Evolutionary conservation across 2,888 invertebrate species (phyloP).

Genomic region (Drosophila pseudotalamancana): DNA sequence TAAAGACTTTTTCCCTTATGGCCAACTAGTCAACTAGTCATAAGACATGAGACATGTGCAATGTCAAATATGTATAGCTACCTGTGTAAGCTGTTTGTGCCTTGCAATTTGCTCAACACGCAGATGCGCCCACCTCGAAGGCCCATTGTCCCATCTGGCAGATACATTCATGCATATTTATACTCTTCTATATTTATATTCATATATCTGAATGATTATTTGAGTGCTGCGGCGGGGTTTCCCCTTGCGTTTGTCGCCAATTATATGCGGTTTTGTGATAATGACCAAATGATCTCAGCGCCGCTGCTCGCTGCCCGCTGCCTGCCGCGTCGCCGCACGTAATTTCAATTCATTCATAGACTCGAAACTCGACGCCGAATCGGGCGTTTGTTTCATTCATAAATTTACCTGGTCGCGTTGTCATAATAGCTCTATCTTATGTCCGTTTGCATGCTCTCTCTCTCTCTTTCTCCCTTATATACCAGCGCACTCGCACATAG

Average conservation of each 20-base stretch:
- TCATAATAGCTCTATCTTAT: slow-evolving; percentile 76
- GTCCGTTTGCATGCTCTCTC: slow-evolving; percentile 34
- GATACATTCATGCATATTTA: slow-evolving; percentile 19
- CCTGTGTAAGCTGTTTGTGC: slow-evolving; percentile 6
- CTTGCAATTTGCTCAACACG: slow-evolving; percentile 42
- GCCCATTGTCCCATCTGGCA: slow-evolving; percentile 36
- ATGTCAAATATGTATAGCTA: slow-evolving; percentile 44
- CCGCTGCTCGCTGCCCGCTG: slow-evolving; percentile 16
- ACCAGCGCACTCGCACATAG: slow-evolving; percentile 14
- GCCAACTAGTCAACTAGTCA: slow-evolving; percentile 34
- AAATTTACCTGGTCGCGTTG: slow-evolving; percentile 75
- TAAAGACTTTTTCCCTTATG: slow-evolving; percentile 61
- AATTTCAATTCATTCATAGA: slow-evolving; percentile 80
- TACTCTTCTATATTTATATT: neutral
- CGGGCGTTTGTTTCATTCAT: slow-evolving; percentile 65
- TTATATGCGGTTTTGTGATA: slow-evolving; percentile 80
- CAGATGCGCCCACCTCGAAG: slow-evolving; percentile 42
- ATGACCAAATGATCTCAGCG: slow-evolving; percentile 77
- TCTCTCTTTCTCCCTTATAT: slow-evolving; percentile 35
- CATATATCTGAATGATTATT: neutral
- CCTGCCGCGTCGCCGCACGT: slow-evolving; percentile 61
- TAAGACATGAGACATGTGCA: slow-evolving; percentile 26
- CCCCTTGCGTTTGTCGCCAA: slow-evolving; percentile 71
- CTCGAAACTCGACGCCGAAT: slow-evolving; percentile 40
- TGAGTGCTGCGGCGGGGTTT: slow-evolving; percentile 20